Evolutionary conservation across 2,797 vertebrate genomes (phyloP).

Genomic region (Nyctibius grandis): DNA sequence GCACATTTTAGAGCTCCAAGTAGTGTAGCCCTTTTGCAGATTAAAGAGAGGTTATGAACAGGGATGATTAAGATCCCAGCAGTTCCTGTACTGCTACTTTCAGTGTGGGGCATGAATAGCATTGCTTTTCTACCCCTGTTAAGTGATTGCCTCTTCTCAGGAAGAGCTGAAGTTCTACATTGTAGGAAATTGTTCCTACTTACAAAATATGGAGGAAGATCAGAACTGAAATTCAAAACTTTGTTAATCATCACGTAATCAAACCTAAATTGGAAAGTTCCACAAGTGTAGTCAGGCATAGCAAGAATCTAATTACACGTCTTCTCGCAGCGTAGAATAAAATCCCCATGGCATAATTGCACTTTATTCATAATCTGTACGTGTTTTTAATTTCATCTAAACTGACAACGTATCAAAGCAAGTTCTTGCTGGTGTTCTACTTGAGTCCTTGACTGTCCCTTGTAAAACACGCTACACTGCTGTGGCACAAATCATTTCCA

Average conservation of each 20-base stretch:
- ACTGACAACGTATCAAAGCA: neutral
- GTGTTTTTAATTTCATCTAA: neutral
- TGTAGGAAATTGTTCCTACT: neutral
- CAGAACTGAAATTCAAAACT: neutral
- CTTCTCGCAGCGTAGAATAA: neutral
- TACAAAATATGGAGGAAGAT: neutral
- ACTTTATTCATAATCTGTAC: neutral
- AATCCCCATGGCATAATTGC: neutral
- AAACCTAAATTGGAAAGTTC: constrained; percentile 10
- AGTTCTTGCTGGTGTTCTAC: neutral
- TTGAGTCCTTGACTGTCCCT: neutral
- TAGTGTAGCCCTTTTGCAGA: neutral
- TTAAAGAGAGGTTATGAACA: neutral
- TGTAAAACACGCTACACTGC: neutral
- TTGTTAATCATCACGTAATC: constrained; percentile 39
- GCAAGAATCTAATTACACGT: neutral
- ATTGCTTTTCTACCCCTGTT: neutral
- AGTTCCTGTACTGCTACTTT: neutral
- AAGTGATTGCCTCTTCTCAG: neutral
- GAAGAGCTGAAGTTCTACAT: neutral
- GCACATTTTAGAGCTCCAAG: neutral
- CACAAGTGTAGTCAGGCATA: neutral
- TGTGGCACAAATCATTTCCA: neutral
- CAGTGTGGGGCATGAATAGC: neutral
- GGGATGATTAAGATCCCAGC: neutral